Evolutionary conservation across 2,797 vertebrate species (phyloP), one percentile per base, ranked within the genome.

Genomic region (Rhinophrynus dorsalis): DNA sequence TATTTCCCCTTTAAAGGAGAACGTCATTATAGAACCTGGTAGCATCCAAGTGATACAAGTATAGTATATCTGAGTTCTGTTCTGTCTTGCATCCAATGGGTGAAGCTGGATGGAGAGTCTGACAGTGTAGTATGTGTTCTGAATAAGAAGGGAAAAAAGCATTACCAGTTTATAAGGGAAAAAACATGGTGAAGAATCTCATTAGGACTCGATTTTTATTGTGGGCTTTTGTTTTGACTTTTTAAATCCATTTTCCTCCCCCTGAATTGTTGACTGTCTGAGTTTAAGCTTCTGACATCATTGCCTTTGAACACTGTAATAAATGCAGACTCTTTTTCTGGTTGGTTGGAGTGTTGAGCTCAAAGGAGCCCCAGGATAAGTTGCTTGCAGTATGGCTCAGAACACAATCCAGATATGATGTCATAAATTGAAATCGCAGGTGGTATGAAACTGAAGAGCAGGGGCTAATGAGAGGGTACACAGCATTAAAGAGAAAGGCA

Each of bases 381-480:
- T 62, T 67, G 70, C 70, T 35, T 67, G 55, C 70, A 32, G 67
- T 47, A 54, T 55, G 61, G 62, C 70, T 73, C 62, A 73, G 69
- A 73, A 73, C 61, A 66, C 33, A 59, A 40, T 73, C 70, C 70
- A 73, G 70, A 60, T 67, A 73, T 73, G 70, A 73, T 66, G 70
- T 73, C 70, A 73, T 67, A 66, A 73, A 73, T 73, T 73, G 70
- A 73, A 73, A 66, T 66, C 20, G 55, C 70, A 73, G 70, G 70
- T 55, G 47, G 63, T 60, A 65, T 73, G 70, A 73, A 73, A 73
- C 55, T 67, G 47, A 73, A 67, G 62, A 52, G 55, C 35, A 33
- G 45, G 50, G 55, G 70, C 70, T 73, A 73, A 73, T 73, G 70
- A 67, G 70, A 60, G 70, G 62, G 70, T 45, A 66, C 54, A 73